phyloP scores from a whole-genome alignment of 2,888 invertebrate genomes.

The Parnassius mnemosyne region DNA sequence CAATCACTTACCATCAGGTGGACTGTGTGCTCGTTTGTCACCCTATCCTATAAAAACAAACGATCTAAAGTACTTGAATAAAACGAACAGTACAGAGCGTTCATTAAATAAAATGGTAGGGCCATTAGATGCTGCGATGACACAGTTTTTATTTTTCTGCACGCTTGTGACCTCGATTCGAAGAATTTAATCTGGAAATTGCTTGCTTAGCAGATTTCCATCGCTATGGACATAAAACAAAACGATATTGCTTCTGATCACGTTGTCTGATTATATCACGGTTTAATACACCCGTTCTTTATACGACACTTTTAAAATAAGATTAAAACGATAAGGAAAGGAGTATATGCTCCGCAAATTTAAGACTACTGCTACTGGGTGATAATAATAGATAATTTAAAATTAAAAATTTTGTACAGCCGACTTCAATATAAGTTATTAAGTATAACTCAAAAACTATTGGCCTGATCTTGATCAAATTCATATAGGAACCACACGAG shows the following conservation, averaged over 20 bases:
- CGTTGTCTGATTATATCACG: conserved; percentile 11
- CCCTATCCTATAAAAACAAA: no score
- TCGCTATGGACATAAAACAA: conserved; percentile 52
- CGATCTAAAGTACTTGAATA: no score
- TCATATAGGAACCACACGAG: no score
- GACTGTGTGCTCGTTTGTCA: no score
- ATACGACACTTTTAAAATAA: not conserved
- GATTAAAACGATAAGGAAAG: not conserved
- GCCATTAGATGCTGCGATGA: conserved; percentile 36
- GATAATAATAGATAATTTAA: no score
- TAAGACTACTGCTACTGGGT: no score
- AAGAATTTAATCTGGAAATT: conserved; percentile 73
- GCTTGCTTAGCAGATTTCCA: conserved; percentile 69
- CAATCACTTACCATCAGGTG: no score
- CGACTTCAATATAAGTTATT: no score
- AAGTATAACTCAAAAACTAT: no score
- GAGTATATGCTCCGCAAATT: not conserved
- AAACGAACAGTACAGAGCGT: not conserved
- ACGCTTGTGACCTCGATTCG: conserved; percentile 53
- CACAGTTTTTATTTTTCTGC: conserved; percentile 57
- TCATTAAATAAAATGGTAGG: conserved; percentile 6
- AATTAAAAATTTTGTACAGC: no score
- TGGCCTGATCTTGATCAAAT: no score
- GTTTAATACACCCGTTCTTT: conserved; percentile 9
- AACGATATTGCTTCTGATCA: conserved; percentile 24